These are phyloP conservation scores for Tiphia femorata DNA, from an alignment of 2,888 invertebrate species.

Conservation along the genomic window DNA sequence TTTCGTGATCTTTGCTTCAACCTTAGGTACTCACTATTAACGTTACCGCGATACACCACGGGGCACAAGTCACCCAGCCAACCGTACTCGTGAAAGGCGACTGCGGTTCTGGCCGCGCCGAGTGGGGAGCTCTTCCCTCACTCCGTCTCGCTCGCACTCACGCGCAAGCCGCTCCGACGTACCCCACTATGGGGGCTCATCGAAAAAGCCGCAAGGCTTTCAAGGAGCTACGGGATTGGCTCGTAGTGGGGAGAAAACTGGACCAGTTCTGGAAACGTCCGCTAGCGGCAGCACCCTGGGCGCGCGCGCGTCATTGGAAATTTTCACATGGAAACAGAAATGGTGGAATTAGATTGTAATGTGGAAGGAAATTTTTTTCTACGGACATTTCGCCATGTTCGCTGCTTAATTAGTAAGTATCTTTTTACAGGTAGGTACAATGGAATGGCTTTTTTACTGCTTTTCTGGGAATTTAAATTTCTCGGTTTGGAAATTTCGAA, in stretches of 20 bases:
- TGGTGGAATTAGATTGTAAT: too few relatives aligned
- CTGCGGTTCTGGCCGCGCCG: constrained; percentile 42
- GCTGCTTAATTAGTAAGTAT: too few relatives aligned
- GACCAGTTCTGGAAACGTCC: neutral
- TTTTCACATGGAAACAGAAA: too few relatives aligned
- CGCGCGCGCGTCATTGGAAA: too few relatives aligned
- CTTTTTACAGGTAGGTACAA: too few relatives aligned
- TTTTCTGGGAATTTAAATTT: too few relatives aligned
- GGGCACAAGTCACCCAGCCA: constrained; percentile 37
- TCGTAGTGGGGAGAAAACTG: constrained; percentile 11
- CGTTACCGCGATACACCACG: constrained; percentile 5
- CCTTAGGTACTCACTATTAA: constrained; percentile 22
- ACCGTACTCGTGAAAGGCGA: constrained; percentile 59
- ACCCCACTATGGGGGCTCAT: constrained; percentile 16
- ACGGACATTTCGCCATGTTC: too few relatives aligned
- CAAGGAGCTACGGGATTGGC: constrained; percentile 30
- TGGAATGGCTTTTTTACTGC: too few relatives aligned
- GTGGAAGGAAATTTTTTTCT: too few relatives aligned
- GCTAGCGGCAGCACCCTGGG: too few relatives aligned
- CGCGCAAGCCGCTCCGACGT: constrained; percentile 18
- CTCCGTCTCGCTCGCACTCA: constrained; percentile 32
- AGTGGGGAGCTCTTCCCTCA: constrained; percentile 39
- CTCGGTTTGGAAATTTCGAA: too few relatives aligned
- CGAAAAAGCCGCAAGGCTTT: constrained; percentile 33
- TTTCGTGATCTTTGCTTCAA: constrained; percentile 12